These are phyloP conservation scores for Mus musculus DNA, from an alignment of 2,113 vertebrate species.

Conservation along the genomic window GRCm39 chr11:84396001-84396500, in stretches of 20 bases:
- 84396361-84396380: conserved; percentile 49
- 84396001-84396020: neutral
- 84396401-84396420: conserved; percentile 63
- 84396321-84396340: conserved; percentile 12
- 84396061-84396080: neutral
- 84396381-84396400: conserved; percentile 41
- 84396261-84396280: neutral
- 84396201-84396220: neutral
- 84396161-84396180: neutral
- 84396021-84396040: neutral
- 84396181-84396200: neutral
- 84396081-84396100: neutral
- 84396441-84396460: conserved; percentile 49
- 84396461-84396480: neutral
- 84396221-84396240: conserved; percentile 27
- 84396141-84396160: neutral
- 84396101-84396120: neutral
- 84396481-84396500: neutral
- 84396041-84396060: neutral
- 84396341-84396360: conserved; percentile 34
- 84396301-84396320: neutral
- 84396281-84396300: neutral
- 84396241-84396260: conserved; percentile 27
- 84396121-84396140: conserved; percentile 25
- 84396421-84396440: conserved; percentile 31